Evolutionary conservation across 2,113 vertebrate genomes (phyloP).

Genomic region (Vombatus ursinus): DNA sequence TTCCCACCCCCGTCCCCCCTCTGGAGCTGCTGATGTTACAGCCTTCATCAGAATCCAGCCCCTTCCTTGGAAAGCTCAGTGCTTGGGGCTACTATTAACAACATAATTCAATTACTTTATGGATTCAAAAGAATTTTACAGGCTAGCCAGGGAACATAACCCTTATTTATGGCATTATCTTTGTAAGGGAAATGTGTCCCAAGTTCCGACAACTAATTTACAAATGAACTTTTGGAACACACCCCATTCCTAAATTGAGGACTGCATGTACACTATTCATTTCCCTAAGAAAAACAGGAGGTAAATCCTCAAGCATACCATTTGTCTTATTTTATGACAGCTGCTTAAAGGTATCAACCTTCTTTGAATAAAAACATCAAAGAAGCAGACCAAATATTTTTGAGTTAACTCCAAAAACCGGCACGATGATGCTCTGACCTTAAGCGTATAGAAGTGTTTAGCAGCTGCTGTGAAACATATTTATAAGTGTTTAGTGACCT

Average conservation of each 20-base stretch:
- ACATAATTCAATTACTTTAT: not conserved
- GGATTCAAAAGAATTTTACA: not conserved
- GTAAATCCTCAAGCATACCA: not conserved
- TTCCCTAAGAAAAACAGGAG: not conserved
- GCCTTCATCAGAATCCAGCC: not conserved
- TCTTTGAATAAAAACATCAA: constrained; percentile 70
- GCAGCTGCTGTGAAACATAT: constrained; percentile 67
- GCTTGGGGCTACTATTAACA: not conserved
- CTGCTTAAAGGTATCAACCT: constrained; percentile 39
- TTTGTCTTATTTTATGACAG: constrained; percentile 42
- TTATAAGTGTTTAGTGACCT: constrained; percentile 72
- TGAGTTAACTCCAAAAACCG: constrained; percentile 69
- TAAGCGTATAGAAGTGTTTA: constrained; percentile 72
- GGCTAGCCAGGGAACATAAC: not conserved
- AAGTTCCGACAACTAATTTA: not conserved
- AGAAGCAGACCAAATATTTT: constrained; percentile 75
- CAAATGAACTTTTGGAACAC: not conserved
- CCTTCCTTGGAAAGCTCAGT: not conserved
- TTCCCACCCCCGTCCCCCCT: not conserved
- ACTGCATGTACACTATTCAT: not conserved
- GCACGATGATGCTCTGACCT: constrained; percentile 72
- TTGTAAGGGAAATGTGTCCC: not conserved
- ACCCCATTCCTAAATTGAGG: not conserved
- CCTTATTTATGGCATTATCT: not conserved
- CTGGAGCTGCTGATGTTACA: not conserved